Evolutionary conservation across 1,140 invertebrate species (phyloP).

Genomic region (Aphaenogaster rudis): DNA sequence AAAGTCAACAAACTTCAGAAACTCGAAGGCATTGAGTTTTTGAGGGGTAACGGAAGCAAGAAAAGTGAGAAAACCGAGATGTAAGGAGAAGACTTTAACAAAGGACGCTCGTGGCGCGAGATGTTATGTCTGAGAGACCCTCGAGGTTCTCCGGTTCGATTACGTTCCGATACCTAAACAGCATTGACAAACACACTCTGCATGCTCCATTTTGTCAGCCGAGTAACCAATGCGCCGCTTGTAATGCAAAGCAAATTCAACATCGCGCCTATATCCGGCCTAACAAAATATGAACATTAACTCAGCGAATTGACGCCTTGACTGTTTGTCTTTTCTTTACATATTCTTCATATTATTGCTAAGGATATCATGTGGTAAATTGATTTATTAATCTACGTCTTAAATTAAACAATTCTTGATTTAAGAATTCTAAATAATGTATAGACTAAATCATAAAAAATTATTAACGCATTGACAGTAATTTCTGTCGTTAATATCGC

Average conservation of each 20-base stretch:
- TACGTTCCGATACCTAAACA: slow-evolving; percentile 74
- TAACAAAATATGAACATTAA: slow-evolving; percentile 7
- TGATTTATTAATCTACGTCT: background rate
- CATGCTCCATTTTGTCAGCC: slow-evolving; percentile 24
- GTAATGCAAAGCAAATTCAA: slow-evolving; percentile 34
- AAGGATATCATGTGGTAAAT: background rate
- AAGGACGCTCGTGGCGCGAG: slow-evolving; percentile 37
- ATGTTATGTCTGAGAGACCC: slow-evolving; percentile 79
- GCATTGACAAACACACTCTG: slow-evolving; percentile 62
- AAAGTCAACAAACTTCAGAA: slow-evolving; percentile 19
- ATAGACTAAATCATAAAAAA: background rate
- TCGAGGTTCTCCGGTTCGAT: slow-evolving; percentile 78
- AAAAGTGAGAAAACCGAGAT: slow-evolving; percentile 49
- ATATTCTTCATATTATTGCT: background rate
- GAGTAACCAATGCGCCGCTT: background rate
- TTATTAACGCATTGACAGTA: background rate
- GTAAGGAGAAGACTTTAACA: slow-evolving; percentile 58
- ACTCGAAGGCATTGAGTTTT: slow-evolving; percentile 7
- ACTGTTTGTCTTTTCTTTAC: background rate
- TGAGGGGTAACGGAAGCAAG: slow-evolving; percentile 2
- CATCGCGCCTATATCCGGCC: slow-evolving; percentile 7
- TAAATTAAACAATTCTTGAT: background rate
- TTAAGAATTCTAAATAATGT: background rate
- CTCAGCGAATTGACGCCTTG: background rate
- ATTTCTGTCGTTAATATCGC: background rate